Evolutionary conservation across 2,113 vertebrate genomes (phyloP), one percentile per base, ranked within the genome.

Genomic region (Caracal caracal): DNA sequence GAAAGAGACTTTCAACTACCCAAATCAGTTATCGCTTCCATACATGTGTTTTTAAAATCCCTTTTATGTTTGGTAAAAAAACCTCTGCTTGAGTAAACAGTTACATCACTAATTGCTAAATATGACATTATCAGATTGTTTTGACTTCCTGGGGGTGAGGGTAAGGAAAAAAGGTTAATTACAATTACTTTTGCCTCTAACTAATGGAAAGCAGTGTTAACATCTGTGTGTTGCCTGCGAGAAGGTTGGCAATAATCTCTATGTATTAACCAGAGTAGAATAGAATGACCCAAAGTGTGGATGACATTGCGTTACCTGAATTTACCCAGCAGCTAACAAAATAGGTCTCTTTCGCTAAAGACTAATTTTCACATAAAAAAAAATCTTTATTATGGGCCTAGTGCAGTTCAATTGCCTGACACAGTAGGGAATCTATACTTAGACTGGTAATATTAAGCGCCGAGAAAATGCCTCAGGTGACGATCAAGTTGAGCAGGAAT

Each of bases 341-440:
- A 86, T 91, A 90, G 92, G 97, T 97, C 63, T 97, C 93, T 75
- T 97, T 98, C 95, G 65, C 61, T 95, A 95, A 98, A 98, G 95
- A 97, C 26, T 97, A 86, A 95, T 98, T 98, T 98, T 98, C 93
- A 96, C 95, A 95, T 97, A 97, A 75, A 95, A 98, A 86, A 16
- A 98, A 94, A 1, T 68, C 93, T 93, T 94, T 98, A 16, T 97
- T 95, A 84, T 88, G 75, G 71, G 71, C 95, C 95, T 97, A 94
- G 86, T 40, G 96, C 78, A 88, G 96, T 51, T 95, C 89, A 98
- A 97, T 92, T 97, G 93, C 89, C 73, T 81, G 94, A 70, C 59
- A 33, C n/a, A 0, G 85, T 94, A 30, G 92, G 81, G 59, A 98
- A 95, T 17, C 88, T 82, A 37, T 75, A 97, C 78, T 97, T 93